Conservation (phyloP, 2,113 vertebrate species). For the Microcebus lehilahytsara region DNA sequence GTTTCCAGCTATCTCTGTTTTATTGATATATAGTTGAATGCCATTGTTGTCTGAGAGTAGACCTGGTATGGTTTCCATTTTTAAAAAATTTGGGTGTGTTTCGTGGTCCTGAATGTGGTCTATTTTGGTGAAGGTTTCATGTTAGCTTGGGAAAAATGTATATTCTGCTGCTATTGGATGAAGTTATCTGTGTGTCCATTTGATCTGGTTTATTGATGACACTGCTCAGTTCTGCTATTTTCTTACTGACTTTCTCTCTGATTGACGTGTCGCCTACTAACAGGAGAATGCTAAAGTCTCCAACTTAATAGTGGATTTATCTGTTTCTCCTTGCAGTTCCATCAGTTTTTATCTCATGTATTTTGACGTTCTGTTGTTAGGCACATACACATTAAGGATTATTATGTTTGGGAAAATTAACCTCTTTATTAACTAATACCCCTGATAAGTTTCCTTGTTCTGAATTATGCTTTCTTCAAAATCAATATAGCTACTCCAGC, state of each 20-base stretch:
- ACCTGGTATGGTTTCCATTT: neutral
- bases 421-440: neutral
- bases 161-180: neutral
- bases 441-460: neutral
- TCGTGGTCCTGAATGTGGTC: neutral
- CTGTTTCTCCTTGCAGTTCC: neutral
- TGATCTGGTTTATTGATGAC: neutral
- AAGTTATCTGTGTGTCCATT: neutral
- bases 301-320: neutral
- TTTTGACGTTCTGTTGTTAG: neutral
- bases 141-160: neutral
- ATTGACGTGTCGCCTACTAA: neutral
- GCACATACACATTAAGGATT: neutral
- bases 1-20: neutral
- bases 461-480: neutral
- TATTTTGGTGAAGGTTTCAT: neutral
- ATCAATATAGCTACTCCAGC: neutral
- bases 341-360: neutral
- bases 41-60: neutral
- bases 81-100: neutral
- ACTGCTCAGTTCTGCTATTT: neutral
- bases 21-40: neutral
- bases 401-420: neutral
- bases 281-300: neutral
- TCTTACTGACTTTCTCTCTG: neutral